Base-by-base conservation (phyloP, 2,113 vertebrate genomes). In the Corythaeola cristata region DNA sequence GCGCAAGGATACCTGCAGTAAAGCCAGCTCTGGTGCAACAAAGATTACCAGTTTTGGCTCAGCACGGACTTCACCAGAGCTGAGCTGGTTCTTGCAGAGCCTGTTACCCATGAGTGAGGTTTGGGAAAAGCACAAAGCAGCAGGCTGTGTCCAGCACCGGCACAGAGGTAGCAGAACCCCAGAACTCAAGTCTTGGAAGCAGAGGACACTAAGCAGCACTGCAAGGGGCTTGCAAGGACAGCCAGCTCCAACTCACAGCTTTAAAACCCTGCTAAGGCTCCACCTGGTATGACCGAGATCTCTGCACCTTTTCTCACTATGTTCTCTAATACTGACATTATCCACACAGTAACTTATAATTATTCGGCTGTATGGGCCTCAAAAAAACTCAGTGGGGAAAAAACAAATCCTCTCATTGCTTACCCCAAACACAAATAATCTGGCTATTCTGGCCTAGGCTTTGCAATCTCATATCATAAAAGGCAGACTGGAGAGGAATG, bases 141-240 rank as follows among this genome's bases (percentile, higher is more conserved):
- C 11, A 35, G 23, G 2, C 23, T 41, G 33, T 6, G 3, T 16
- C 55, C 69, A 88, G 8, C 24, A 23, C 0, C 0, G 8, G 35
- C 41, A 73, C 0, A 0, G 26, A 73, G n/a, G 10, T 7, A 39
- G 44, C 28, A 68, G 44, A 59, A 50, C 4, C 35, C 28, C 44
- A 64, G 44, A 69, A 62, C 74, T 33, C 18, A 30, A 35, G 24
- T 27, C 15, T 39, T 69, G 37, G 47, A 52, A 39, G 24, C 21
- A 68, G 11, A 63, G 49, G 11, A 47, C 2, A 1, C 8, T 15
- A 18, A 55, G 27, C 12, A 33, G 11, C 5, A 72, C 28, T 52
- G 19, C 14, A 60, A 39, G 19, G 60, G 39, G 39, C 39, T 39
- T 8, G 52, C 39, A 60, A 72, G 9, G n/a, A 23, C 33, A 76